These are phyloP conservation scores for Chloroceryle aenea DNA, from an alignment of 2,113 vertebrate genomes.

Conservation along the genomic window DNA sequence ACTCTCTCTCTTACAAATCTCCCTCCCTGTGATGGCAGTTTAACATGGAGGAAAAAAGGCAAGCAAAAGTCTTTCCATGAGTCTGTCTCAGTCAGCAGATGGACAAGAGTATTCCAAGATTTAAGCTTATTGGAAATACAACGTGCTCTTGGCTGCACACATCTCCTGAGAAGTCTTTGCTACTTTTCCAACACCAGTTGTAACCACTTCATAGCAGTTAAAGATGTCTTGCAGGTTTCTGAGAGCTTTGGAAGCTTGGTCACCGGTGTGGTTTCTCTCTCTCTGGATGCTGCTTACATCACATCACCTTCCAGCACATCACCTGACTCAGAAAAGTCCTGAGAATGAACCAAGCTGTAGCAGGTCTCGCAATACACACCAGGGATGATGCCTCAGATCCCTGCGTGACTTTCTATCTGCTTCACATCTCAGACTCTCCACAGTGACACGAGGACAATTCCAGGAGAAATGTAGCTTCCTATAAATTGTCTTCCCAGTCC, in stretches of 20 bases:
- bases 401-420: neutral
- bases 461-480: neutral
- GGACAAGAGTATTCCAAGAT: neutral
- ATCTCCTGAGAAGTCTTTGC: neutral
- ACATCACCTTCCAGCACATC: neutral
- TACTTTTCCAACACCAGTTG: neutral
- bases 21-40: neutral
- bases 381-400: neutral
- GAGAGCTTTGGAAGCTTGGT: neutral
- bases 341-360: neutral
- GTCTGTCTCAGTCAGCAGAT: neutral
- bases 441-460: neutral
- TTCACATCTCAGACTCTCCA: neutral
- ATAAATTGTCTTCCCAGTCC: neutral
- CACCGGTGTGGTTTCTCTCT: neutral
- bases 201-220: neutral
- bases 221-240: neutral
- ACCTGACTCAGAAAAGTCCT: neutral
- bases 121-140: neutral
- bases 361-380: neutral
- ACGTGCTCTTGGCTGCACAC: accelerated
- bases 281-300: neutral
- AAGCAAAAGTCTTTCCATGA: neutral
- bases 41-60: neutral
- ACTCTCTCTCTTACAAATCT: neutral